A percentile compares a stretch with the other conserved stretches of the same genome.
phyloP scores from a whole-genome alignment of 1,140 invertebrate species.

The Hycleus phaleratus region DNA sequence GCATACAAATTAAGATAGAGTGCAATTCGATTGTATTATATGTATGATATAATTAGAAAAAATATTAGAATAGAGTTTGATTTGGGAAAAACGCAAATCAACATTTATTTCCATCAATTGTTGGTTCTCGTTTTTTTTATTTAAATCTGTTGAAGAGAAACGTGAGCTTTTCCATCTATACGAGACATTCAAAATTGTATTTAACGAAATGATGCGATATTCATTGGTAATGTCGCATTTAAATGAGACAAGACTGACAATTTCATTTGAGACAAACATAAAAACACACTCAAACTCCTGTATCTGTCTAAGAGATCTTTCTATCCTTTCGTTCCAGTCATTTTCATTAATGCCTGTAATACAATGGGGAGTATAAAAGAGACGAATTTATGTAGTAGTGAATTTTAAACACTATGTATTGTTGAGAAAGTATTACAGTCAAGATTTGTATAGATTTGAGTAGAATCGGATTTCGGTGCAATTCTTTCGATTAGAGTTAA shows the following conservation, averaged over 20 bases:
- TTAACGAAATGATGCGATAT: conserved; percentile 24
- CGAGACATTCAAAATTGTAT: background rate
- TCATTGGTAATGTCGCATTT: conserved; percentile 30
- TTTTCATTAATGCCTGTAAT: conserved; percentile 22
- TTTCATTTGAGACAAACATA: conserved; percentile 33
- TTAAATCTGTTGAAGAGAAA: too few species aligned
- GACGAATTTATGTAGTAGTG: too few species aligned
- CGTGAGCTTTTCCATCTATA: too few species aligned
- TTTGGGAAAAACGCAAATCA: too few species aligned
- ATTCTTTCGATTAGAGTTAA: too few species aligned
- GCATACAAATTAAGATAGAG: conserved; percentile 8
- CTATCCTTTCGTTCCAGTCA: conserved; percentile 19
- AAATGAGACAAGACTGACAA: conserved; percentile 30
- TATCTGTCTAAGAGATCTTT: conserved; percentile 16
- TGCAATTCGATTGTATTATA: background rate
- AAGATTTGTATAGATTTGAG: too few species aligned
- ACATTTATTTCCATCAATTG: too few species aligned
- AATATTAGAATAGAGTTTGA: background rate
- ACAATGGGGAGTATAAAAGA: too few species aligned
- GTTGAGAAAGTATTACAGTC: too few species aligned
- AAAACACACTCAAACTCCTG: conserved; percentile 30
- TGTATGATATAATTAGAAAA: background rate
- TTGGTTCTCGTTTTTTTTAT: too few species aligned
- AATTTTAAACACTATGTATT: too few species aligned
- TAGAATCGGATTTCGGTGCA: too few species aligned